These are phyloP conservation scores for Girardinus metallicus DNA, from an alignment of 2,797 vertebrate genomes.

Conservation along the genomic window DNA sequence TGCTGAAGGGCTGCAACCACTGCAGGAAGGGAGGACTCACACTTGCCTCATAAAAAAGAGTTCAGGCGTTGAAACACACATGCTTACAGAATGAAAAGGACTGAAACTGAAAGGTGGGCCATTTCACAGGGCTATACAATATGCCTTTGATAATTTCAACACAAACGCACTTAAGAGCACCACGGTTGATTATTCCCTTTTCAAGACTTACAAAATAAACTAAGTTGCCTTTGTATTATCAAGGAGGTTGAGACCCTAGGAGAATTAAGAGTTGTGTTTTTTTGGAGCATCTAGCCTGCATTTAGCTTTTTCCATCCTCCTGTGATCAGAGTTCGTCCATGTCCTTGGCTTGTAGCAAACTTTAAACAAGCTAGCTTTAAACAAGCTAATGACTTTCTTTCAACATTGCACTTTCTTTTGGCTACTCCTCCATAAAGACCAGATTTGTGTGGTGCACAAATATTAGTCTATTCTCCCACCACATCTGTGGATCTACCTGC, in stretches of 20 bases:
- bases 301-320: background rate
- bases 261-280: background rate
- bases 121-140: background rate
- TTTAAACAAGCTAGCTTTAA: background rate
- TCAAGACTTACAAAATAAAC: constrained; percentile 13
- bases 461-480: background rate
- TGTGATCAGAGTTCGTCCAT: background rate
- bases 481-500: background rate
- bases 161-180: background rate
- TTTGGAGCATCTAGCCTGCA: background rate
- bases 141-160: background rate
- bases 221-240: background rate
- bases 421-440: background rate
- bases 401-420: background rate
- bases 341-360: background rate
- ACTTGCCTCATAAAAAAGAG: background rate
- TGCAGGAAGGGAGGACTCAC: background rate
- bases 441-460: background rate
- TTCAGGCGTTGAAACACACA: background rate
- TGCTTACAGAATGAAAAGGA: background rate
- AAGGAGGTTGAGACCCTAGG: background rate
- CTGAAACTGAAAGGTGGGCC: background rate
- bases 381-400: background rate
- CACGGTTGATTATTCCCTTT: background rate
- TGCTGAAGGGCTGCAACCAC: background rate